A percentile compares a stretch with the other conserved stretches of the same genome.
Evolutionary conservation across 2,888 invertebrate genomes (phyloP).

Genomic region (Thyatira batis): DNA sequence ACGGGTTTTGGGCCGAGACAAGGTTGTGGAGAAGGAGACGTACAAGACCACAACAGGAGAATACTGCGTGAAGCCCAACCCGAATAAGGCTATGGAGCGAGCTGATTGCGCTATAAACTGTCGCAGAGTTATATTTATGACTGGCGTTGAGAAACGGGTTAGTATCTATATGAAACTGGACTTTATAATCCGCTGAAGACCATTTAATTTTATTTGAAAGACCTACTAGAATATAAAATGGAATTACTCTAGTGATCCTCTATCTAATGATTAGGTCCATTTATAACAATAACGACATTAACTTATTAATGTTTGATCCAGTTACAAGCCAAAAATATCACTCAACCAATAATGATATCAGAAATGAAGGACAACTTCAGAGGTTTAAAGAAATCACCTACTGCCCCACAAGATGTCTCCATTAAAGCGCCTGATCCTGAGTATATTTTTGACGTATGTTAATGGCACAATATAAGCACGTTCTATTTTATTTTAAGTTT

Average conservation of each 20-base stretch:
- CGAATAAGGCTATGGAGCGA: slow-evolving; percentile 75
- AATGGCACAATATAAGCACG: neutral
- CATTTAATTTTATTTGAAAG: too few species aligned
- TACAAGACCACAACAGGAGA: slow-evolving; percentile 69
- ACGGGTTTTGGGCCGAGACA: slow-evolving; percentile 65
- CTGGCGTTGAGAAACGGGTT: slow-evolving; percentile 69
- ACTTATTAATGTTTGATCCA: slow-evolving; percentile 45
- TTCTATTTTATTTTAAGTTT: neutral
- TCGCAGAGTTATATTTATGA: slow-evolving; percentile 66
- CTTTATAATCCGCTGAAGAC: too few species aligned
- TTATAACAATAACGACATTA: too few species aligned
- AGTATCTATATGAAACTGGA: too few species aligned
- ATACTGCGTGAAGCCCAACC: slow-evolving; percentile 73
- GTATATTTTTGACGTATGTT: slow-evolving; percentile 69
- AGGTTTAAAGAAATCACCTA: slow-evolving; percentile 46
- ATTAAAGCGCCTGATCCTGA: slow-evolving; percentile 64
- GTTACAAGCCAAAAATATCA: slow-evolving; percentile 59
- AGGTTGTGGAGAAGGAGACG: slow-evolving; percentile 71
- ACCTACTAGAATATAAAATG: too few species aligned
- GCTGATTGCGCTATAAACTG: slow-evolving; percentile 70
- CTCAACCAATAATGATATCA: slow-evolving; percentile 56
- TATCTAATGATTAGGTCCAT: too few species aligned
- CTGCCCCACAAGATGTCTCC: slow-evolving; percentile 57
- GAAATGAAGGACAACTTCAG: slow-evolving; percentile 72
- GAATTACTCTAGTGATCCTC: too few species aligned